These are phyloP conservation scores for Pseudorhiza aurosa DNA, from an alignment of 30 jellyfish, hydroid and myxozoan genomes.

Conservation along the genomic window DNA sequence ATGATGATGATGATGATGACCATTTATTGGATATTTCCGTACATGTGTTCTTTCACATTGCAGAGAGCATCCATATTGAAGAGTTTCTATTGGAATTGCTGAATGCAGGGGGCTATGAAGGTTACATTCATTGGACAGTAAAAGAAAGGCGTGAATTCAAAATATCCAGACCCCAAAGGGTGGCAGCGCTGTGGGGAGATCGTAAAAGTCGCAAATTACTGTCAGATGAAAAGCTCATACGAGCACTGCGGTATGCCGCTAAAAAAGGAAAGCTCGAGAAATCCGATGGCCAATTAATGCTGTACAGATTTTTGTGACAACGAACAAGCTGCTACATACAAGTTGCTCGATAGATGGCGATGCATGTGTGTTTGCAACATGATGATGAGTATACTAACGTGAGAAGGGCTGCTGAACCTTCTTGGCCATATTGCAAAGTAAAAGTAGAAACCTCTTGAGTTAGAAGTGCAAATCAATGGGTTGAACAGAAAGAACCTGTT, in stretches of 20 bases:
- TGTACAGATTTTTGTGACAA: slow-evolving; percentile 47
- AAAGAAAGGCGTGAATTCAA: slow-evolving; percentile 57
- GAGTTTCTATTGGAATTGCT: slow-evolving; percentile 59
- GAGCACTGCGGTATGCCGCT: slow-evolving; percentile 46
- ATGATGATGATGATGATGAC: too few relatives aligned
- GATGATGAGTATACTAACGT: too few relatives aligned
- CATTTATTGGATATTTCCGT: too few relatives aligned
- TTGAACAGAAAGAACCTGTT: too few relatives aligned
- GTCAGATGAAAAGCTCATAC: slow-evolving; percentile 43
- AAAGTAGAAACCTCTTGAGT: too few relatives aligned
- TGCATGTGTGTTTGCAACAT: too few relatives aligned
- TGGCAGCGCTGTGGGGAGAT: slow-evolving; percentile 73
- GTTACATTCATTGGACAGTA: slow-evolving; percentile 68
- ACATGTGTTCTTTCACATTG: too few relatives aligned
- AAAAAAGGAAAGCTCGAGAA: slow-evolving; percentile 58
- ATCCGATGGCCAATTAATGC: slow-evolving; percentile 34
- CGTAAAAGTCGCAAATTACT: slow-evolving; percentile 55
- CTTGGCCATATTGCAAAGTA: too few relatives aligned
- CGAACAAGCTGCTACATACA: background rate
- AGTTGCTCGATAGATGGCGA: too few relatives aligned
- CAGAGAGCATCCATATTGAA: slow-evolving; percentile 39
- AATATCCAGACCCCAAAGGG: slow-evolving; percentile 61
- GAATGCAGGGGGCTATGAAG: slow-evolving; percentile 49
- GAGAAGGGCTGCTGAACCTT: too few relatives aligned
- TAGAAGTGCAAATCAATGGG: too few relatives aligned